Conservation (phyloP, 53 echinoderm and acorn worm species). For the Pentamera pediparva region DNA sequence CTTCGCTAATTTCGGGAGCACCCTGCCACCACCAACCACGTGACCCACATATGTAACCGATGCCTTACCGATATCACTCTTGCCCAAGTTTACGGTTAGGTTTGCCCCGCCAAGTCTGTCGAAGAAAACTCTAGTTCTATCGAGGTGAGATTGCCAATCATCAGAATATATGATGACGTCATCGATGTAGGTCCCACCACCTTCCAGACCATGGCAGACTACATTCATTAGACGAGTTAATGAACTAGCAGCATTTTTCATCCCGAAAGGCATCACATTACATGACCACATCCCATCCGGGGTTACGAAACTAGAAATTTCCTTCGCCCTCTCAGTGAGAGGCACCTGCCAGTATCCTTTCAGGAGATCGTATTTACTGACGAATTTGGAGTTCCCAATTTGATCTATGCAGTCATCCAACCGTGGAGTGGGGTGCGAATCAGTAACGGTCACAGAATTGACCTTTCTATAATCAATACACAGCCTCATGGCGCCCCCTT, state of each 20-base stretch:
- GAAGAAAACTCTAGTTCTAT: background rate
- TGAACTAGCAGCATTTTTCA: conserved; percentile 6
- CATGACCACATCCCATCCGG: background rate
- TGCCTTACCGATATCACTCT: conserved; percentile 4
- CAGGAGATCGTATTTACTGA: conserved; percentile 23
- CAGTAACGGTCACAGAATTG: background rate
- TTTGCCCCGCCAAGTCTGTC: conserved; percentile 11
- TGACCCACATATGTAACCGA: conserved; percentile 6
- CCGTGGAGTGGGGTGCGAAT: background rate
- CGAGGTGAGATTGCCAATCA: background rate
- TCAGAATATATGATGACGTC: background rate
- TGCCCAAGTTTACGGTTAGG: background rate
- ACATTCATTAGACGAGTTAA: conserved; percentile 1
- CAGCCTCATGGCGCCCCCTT: background rate
- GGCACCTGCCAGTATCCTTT: conserved; percentile 37
- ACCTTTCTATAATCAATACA: background rate
- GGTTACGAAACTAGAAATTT: conserved; percentile 24
- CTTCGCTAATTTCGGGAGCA: background rate
- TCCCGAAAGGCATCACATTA: conserved; percentile 30
- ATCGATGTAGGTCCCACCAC: background rate
- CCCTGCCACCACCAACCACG: background rate
- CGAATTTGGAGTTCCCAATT: background rate
- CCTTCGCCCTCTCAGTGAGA: background rate
- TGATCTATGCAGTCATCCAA: background rate
- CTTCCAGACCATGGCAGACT: background rate